Conservation (phyloP, 2,113 vertebrate species). For the Phaethon lepturus region DNA sequence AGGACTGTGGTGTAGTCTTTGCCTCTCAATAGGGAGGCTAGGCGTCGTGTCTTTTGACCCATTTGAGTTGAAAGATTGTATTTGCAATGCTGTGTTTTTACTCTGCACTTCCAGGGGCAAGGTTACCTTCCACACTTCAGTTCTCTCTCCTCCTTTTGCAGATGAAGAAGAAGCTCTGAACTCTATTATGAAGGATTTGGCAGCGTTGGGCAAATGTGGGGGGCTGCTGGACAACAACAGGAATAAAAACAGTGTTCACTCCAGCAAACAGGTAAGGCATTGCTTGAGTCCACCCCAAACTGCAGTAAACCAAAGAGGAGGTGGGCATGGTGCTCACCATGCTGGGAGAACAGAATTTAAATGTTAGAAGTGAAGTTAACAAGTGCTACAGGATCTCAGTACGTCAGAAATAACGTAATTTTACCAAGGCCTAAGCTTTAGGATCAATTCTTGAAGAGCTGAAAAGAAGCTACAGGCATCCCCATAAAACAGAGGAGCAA, state of each 20-base stretch:
- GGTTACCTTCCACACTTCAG: neutral
- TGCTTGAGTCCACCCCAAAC: neutral
- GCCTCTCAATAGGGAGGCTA: neutral
- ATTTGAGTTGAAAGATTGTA: neutral
- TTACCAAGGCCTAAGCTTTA: accelerated
- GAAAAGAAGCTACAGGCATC: neutral
- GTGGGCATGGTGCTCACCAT: neutral
- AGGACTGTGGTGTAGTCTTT: neutral
- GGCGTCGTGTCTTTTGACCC: neutral
- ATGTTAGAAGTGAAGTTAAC: neutral
- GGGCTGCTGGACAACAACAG: conserved; percentile 83
- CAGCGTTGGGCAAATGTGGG: conserved; percentile 85
- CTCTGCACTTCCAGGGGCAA: accelerated
- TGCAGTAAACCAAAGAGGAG: neutral
- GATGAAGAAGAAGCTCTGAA: conserved; percentile 91
- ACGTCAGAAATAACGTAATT: neutral
- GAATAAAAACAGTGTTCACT: conserved; percentile 80
- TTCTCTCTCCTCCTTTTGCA: conserved; percentile 53
- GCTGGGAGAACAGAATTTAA: neutral
- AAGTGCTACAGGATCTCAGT: neutral
- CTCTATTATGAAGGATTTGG: conserved; percentile 94
- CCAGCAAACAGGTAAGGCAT: conserved; percentile 83
- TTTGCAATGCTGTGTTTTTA: neutral
- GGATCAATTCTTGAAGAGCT: neutral
- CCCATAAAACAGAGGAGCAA: accelerated